phyloP scores from a whole-genome alignment of 2,888 invertebrate genomes.

The Euplagia quadripunctaria region DNA sequence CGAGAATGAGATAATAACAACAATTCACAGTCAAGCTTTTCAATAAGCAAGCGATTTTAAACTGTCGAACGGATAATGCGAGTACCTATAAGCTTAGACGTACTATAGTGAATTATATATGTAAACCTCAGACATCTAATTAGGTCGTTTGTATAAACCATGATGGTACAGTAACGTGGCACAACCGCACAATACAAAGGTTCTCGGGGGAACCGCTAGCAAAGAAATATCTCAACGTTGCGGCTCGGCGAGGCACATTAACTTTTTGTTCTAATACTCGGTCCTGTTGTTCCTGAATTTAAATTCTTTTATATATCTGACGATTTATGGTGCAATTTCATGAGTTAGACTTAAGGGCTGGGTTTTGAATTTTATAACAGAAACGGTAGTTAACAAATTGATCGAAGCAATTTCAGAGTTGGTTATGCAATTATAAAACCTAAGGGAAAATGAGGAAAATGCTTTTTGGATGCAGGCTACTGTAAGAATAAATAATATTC shows the following conservation, averaged over 20 bases:
- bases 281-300: too few relatives aligned
- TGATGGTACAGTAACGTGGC: constrained; percentile 28
- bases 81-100: neutral
- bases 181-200: constrained; percentile 9
- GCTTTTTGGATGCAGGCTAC: too few relatives aligned
- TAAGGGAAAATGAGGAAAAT: too few relatives aligned
- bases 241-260: neutral
- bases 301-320: neutral
- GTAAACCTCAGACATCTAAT: constrained; percentile 32
- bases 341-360: neutral
- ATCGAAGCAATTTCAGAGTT: too few relatives aligned
- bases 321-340: neutral
- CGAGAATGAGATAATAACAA: too few relatives aligned
- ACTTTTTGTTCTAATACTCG: neutral
- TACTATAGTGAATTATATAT: constrained; percentile 16
- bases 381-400: too few relatives aligned
- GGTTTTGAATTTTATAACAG: too few relatives aligned
- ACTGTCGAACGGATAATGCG: too few relatives aligned
- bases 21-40: too few relatives aligned
- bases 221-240: neutral
- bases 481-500: too few relatives aligned
- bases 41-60: too few relatives aligned
- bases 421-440: too few relatives aligned
- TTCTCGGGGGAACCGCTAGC: constrained; percentile 6
- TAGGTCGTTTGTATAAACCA: constrained; percentile 35